Conservation (phyloP, 2,797 vertebrate genomes). For the Tangara arthus region DNA sequence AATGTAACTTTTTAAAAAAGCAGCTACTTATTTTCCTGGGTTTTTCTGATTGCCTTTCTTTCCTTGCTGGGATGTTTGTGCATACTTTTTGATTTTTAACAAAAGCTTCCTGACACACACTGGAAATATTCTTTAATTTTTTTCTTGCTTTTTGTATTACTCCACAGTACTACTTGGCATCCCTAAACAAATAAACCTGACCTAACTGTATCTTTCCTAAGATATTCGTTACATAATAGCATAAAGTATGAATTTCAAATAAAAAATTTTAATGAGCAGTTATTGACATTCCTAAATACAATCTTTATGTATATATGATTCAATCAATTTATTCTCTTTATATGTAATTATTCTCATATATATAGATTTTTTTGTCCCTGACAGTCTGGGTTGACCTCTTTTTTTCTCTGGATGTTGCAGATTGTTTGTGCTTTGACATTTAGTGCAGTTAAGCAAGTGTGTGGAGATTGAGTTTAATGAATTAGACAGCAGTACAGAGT, state of each 20-base stretch:
- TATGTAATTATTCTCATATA: background rate
- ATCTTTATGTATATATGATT: background rate
- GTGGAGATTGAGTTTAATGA: fast-evolving
- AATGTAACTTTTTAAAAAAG: background rate
- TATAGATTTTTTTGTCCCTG: background rate
- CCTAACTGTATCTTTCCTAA: background rate
- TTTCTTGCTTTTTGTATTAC: background rate
- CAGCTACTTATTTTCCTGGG: background rate
- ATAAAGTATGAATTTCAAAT: background rate
- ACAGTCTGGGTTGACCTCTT: background rate
- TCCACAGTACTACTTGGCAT: background rate
- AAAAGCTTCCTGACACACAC: background rate
- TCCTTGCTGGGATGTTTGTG: background rate
- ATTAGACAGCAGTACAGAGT: background rate
- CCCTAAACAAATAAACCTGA: background rate
- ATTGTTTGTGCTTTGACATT: background rate
- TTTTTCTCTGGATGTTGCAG: background rate
- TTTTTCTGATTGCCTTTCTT: background rate
- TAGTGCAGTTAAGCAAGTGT: background rate
- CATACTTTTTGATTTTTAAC: background rate
- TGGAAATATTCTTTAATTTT: background rate
- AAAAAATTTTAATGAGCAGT: background rate
- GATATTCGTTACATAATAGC: background rate
- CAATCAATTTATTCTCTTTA: background rate
- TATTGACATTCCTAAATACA: background rate